Base-by-base conservation (phyloP, 2,113 vertebrate species). In the Tyto alba region DNA sequence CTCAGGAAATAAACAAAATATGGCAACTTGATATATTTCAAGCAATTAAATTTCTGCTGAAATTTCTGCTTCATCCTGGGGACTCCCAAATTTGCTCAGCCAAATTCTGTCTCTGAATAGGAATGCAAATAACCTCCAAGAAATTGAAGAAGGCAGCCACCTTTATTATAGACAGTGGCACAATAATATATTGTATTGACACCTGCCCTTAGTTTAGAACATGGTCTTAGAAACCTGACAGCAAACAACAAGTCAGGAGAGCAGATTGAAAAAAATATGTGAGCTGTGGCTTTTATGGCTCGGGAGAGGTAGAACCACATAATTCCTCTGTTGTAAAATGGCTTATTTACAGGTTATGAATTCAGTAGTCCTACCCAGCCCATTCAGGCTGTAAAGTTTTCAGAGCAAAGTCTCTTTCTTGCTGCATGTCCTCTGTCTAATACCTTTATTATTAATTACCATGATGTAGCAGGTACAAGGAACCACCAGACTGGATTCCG, bases 1-100 rank as follows among this genome's bases (percentile, higher is more conserved):
- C 93, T 91, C 84, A 82, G 66, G 57, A 97, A 96, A 97, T 95
- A 96, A 96, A 96, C 96, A 97, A 97, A 96, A 95, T 95, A 95
- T 93, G 94, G 92, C 77, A 96, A 89, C 89, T 92, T 92, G 89
- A 92, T 96, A 85, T 26, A 96, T 90, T 95, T 92, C 53, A 89
- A 90, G 73, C 80, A 96, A 93, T 93, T 95, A 93, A 93, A 82
- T 95, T 95, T 93, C 76, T 91, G 29, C 69, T 88, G 82, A 82
- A 91, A 85, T 90, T 94, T 97, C 74, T 88, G 40, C 74, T 95
- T 85, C 32, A 48, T 96, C 20, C 48, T 73, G 27, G 85, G 89
- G 67, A 91, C 93, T 95, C 85, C 94, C 91, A 93, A 6, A 82
- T 96, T 93, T 95, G 66, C 71, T 87, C 85, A 93, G 87, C 53